Base-by-base conservation (phyloP, 2,888 invertebrate species). In the Parnassius glacialis region DNA sequence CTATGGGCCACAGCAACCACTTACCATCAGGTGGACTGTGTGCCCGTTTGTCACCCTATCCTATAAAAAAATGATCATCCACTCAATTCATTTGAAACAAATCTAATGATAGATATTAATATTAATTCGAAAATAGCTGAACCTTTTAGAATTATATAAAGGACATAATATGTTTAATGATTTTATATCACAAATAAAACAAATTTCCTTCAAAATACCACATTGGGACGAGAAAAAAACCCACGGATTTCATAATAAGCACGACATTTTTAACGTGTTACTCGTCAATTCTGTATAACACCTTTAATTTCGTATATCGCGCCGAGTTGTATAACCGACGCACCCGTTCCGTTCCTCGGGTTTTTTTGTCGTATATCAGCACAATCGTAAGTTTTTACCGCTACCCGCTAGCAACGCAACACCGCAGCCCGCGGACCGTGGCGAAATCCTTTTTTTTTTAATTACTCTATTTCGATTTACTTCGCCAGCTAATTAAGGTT, bases 391-490 rank as follows among this genome's bases (percentile, higher is more conserved):
- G 57, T 71, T 68, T 68, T 71, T 71, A 64, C 66, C 54, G 61
- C 63, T 63, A 42, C 53, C 53, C 45, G 16, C 47, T 64, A 43
- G 65, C 66, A 64, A 66, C 68, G 72, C 69, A 72, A 70, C 67
- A 56, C 44, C 13, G 52, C 12, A 45, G 48, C 43, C 59, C 57
- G 58, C 63, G 52, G 62, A 71, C 63, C 72, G 70, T 70, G 61
- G 62, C 68, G 61, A 53, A 61, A 56, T 56, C 51, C 13, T 53
- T 61, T 62, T 66, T 67, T 66, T 66, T 59, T 10, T 81, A 82
- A 83, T 80, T 74, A 78, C 80, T 80, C 74, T 73, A 81, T 82
- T 81, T 65, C 61, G 65, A 64, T 66, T 64, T 64, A 61, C 47
- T 65, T 50, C 56, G 48, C 50, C 52, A 48, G 57, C 50, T 61